These are phyloP conservation scores for Lindbergichthys nudifrons DNA, from an alignment of 2,797 vertebrate species.

Conservation along the genomic window DNA sequence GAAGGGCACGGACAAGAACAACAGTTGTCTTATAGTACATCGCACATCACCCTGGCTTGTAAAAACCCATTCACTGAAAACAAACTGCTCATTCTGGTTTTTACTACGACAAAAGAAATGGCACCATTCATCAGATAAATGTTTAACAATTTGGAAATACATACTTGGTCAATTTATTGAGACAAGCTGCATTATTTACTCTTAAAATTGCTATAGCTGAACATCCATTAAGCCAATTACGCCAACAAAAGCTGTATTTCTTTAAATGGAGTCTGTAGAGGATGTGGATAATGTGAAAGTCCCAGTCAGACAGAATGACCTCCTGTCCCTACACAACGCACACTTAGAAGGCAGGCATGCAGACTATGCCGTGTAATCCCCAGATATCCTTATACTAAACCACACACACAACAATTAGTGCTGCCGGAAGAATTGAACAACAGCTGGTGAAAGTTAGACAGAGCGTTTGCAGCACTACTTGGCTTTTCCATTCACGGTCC, in stretches of 20 bases:
- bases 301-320: slow-evolving; percentile 73
- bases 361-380: slow-evolving; percentile 82
- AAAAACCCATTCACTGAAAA: slow-evolving; percentile 61
- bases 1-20: slow-evolving; percentile 71
- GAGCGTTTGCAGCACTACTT: slow-evolving; percentile 64
- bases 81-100: slow-evolving; percentile 50
- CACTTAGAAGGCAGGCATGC: slow-evolving; percentile 81
- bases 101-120: slow-evolving; percentile 47
- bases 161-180: slow-evolving; percentile 74
- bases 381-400: slow-evolving; percentile 84
- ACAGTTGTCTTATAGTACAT: slow-evolving; percentile 80
- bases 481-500: slow-evolving; percentile 67
- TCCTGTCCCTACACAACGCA: slow-evolving; percentile 75
- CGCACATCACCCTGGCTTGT: slow-evolving; percentile 58
- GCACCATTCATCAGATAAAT: slow-evolving; percentile 73
- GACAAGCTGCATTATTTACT: slow-evolving; percentile 65
- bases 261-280: slow-evolving; percentile 63
- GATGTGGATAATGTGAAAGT: slow-evolving; percentile 67
- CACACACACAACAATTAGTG: slow-evolving; percentile 84
- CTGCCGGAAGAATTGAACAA: slow-evolving; percentile 84
- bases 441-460: slow-evolving; percentile 83
- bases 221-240: slow-evolving; percentile 70
- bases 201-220: slow-evolving; percentile 65
- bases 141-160: slow-evolving; percentile 77
- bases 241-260: slow-evolving; percentile 79